Conservation (phyloP, 37 sponge, comb jelly and placozoan species). For the Haliclona indistincta region DNA sequence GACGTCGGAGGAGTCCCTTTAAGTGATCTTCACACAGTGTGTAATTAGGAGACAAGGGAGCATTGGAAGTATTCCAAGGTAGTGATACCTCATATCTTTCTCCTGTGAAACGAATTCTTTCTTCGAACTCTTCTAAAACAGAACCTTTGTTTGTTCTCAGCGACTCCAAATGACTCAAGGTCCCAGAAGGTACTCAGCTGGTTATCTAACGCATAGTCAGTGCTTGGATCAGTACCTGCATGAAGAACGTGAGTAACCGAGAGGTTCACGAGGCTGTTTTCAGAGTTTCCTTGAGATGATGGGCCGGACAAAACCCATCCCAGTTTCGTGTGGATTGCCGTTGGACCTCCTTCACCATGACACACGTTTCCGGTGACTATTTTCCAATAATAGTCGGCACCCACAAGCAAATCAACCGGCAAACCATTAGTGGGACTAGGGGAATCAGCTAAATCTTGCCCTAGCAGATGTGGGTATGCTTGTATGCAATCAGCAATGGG, state of each 20-base stretch:
- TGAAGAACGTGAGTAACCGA: conserved; percentile 5
- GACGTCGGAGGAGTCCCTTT: conserved; percentile 7
- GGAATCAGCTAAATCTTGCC: no score
- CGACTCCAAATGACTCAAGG: conserved; percentile 10
- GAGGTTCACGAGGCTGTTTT: neutral
- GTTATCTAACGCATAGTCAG: neutral
- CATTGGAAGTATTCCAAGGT: conserved; percentile 6
- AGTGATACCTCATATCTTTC: conserved; percentile 13
- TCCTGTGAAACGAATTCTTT: neutral
- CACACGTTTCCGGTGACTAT: conserved; percentile 5
- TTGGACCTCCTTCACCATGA: neutral
- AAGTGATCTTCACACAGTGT: neutral
- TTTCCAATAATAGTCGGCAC: no score
- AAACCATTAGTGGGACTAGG: no score
- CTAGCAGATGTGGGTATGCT: no score
- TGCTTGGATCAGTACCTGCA: neutral
- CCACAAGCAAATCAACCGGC: no score
- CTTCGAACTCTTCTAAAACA: neutral
- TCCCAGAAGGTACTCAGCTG: conserved; percentile 9
- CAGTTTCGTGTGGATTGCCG: conserved; percentile 10
- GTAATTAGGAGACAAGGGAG: conserved; percentile 7
- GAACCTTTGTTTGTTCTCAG: neutral
- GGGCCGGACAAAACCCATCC: conserved; percentile 27
- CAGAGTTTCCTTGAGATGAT: neutral
- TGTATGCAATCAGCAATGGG: no score